Base-by-base conservation (phyloP, 1,140 invertebrate genomes). In the Cryptotermes secundus region DNA sequence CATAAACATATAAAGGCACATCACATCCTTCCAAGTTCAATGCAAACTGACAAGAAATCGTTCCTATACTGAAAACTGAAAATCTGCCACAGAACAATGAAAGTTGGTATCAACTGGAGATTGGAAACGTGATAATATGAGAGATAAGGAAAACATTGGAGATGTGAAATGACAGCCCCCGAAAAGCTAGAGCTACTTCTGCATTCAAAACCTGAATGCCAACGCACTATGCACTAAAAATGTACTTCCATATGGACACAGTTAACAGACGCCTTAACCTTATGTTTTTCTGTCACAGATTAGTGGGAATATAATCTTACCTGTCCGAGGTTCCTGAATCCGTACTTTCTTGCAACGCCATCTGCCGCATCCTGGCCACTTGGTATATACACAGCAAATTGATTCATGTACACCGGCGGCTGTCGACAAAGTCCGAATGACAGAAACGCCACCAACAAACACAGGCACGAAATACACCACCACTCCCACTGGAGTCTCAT, bases 301-400 rank as follows among this genome's bases (percentile, higher is more conserved):
- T 9, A n/a, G 1, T n/a, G 6, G 3, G 12, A 65, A n/a, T 65
- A 65, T 81, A 10, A 38, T 84, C 83, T 34, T 84, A 94, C 93
- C 92, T 93, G 92, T 88, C 93, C 93, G 86, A 92, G 90, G 88
- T 94, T 93, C 59, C 88, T 88, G 87, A 94, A 94, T 34, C 93
- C 93, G 87, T 94, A 91, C 86, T 91, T 92, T 81, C 88, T 87
- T 26, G 93, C 93, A 83, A 94, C 89, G 65, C 89, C 88, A 87
- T 93, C 90, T 34, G 92, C 93, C 59, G 88, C 87, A 83, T 89
- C 87, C 42, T 88, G 87, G 80, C 93, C 93, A 87, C 90, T 91
- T 22, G 92, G 91, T 86, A 94, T 91, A 86, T 93, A 90, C 12
- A 94, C 91, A 53, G 93, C 94, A 87, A 94, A 94, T 88, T 94